Base-by-base conservation (phyloP, 2,113 vertebrate genomes). In the Mionectes macconnelli region DNA sequence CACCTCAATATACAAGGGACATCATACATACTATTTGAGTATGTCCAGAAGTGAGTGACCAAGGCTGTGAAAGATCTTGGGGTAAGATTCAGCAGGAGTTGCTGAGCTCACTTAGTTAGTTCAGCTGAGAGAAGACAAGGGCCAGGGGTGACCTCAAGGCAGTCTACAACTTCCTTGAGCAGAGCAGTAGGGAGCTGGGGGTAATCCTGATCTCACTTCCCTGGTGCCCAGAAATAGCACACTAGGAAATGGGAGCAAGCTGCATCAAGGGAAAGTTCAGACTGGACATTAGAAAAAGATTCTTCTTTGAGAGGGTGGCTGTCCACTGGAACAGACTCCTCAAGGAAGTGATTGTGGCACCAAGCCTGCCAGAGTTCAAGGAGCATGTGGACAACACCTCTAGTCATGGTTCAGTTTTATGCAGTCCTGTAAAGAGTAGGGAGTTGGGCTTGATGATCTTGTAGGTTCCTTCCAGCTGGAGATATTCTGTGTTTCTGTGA, bases 211-310 rank as follows among this genome's bases (percentile, higher is more conserved):
- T 23, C 33, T 80, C 22, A 18, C 35, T n/a, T 62, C 39, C n/a
- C 39, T 47, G n/a, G 24, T 47, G 20, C 37, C 39, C 28, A n/a
- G 28, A 0, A 0, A 53, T 2, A 60, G 16, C 39, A 59, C 33
- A 45, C 23, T 10, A 39, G 27, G 37, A 82, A 74, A 24, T 60
- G 23, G 37, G 52, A 60, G 7, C 13, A 75, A 53, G 16, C 33
- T 53, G 16, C 45, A 45, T 30, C 28, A 45, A 25, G 39, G 68
- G 42, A 15, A 66, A 44, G 8, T 18, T 60, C n/a, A 45, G 28
- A 53, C 0, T 37, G 69, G 28, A 60, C 23, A 25, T n/a, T 11
- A n/a, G 23, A 37, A 67, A 74, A 52, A 17, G 28, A 12, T 33
- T 67, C 15, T 56, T 44, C 52, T 50, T 10, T 39, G 44, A n/a